A percentile compares a stretch with the other conserved stretches of the same genome.
Conservation (phyloP, 2,797 vertebrate species). For the Psittacula derbiana region DNA sequence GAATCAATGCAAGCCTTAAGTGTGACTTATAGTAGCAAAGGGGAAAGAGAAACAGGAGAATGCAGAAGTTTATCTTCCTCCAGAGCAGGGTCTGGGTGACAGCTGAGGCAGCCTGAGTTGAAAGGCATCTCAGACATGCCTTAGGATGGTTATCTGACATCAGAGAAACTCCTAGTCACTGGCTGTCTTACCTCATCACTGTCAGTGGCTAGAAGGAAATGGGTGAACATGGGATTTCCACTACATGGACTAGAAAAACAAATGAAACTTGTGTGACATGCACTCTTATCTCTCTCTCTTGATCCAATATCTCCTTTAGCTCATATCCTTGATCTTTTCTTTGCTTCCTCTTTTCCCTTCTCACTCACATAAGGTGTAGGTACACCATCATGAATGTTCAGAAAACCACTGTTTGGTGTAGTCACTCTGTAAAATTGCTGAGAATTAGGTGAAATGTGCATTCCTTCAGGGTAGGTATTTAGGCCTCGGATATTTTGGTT, state of each 20-base stretch:
- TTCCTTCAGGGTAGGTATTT: neutral
- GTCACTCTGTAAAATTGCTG: neutral
- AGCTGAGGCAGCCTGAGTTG: neutral
- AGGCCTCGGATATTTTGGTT: neutral
- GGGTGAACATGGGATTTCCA: neutral
- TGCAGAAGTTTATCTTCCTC: neutral
- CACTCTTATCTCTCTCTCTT: neutral
- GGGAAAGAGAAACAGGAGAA: neutral
- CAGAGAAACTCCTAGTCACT: neutral
- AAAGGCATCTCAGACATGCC: neutral
- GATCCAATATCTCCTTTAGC: neutral
- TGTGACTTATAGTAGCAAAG: neutral
- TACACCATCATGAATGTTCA: neutral
- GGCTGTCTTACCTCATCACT: neutral
- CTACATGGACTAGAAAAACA: neutral
- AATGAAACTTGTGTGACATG: neutral
- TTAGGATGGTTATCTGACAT: neutral
- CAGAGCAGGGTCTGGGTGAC: neutral
- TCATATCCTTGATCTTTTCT: neutral
- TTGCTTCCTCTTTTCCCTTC: neutral
- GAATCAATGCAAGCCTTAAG: neutral
- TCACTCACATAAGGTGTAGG: neutral
- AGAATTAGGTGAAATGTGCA: neutral
- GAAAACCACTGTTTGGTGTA: neutral
- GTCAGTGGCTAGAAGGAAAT: neutral